Base-by-base conservation (phyloP, 2,888 invertebrate species). In the Epistrophe eligans region DNA sequence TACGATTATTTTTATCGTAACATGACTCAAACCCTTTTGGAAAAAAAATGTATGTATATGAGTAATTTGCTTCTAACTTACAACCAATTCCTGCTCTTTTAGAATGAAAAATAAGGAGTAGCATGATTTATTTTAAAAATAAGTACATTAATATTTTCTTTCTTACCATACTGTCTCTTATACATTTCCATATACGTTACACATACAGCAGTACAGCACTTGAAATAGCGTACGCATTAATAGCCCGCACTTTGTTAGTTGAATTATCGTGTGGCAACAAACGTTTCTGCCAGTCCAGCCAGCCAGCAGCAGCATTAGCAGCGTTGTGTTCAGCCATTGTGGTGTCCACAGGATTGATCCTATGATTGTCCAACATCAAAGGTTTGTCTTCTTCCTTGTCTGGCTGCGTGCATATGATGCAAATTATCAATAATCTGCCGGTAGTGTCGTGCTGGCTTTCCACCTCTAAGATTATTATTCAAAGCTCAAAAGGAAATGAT, bases 231-330 rank as follows among this genome's bases (percentile, higher is more conserved):
- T 45, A 76, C 48, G 45, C 35, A 38, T 32, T 40, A 40, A 55
- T 32, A 67, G 38, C 67, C 71, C 55, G 55, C 82, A 82, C 58
- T 58, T 50, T 77, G 66, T 60, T 60, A 72, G 77, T 72, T 19
- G n/a, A 40, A 35, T 52, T 38, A 52, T 57, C 11, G 55, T 64
- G 77, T 43, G 58, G 50, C 60, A 67, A 13, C 17, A 67, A 67
- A 58, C 35, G 40, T 38, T 67, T 52, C n/a, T 43, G 19, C 15
- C 24, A 67, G n/a, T n/a, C n/a, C n/a, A n/a, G n/a, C n/a, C 3
- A 24, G 52, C 50, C 48, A 50, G 50, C 48, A 17, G 43, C 45
- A 8, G 45, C 6, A n/a, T 15, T 3, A 6, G 43, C n/a, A 7
- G 15, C 7, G 15, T 11, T 43, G 38, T 67, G 58, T 45, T 67